These are phyloP conservation scores for Falcaria lacertinaria DNA, from an alignment of 2,888 invertebrate species.

Conservation along the genomic window DNA sequence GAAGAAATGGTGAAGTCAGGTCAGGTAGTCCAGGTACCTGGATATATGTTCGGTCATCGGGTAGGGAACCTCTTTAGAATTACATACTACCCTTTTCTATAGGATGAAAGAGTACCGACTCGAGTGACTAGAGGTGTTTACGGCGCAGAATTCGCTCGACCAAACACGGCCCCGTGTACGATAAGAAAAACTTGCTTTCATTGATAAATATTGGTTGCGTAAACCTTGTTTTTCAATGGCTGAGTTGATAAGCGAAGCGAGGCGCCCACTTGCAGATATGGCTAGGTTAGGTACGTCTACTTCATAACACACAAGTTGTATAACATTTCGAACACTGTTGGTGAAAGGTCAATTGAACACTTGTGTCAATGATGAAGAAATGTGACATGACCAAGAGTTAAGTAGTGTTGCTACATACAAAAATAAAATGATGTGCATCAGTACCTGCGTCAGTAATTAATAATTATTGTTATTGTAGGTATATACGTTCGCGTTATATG, in stretches of 20 bases:
- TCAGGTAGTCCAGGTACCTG: no score
- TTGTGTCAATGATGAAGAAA: constrained; percentile 7
- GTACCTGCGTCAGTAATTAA: no score
- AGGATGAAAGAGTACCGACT: no score
- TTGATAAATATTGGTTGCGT: constrained; percentile 63
- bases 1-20: no score
- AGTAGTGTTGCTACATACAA: neutral
- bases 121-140: neutral
- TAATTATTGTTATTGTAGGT: no score
- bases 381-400: neutral
- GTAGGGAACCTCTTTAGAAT: no score
- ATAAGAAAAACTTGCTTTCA: constrained; percentile 57
- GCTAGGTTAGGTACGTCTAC: constrained; percentile 1
- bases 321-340: neutral
- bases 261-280: constrained; percentile 35
- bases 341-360: constrained; percentile 2
- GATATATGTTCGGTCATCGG: no score
- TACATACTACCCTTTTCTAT: no score
- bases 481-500: no score
- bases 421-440: constrained; percentile 2
- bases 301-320: neutral
- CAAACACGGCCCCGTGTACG: constrained; percentile 31
- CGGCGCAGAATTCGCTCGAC: constrained; percentile 7
- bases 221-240: constrained; percentile 61
- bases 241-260: constrained; percentile 46